Evolutionary conservation across 53 echinoderm and acorn worm genomes (phyloP), one percentile per base, ranked within the genome.

Genomic region (Holothuria leucospilota): DNA sequence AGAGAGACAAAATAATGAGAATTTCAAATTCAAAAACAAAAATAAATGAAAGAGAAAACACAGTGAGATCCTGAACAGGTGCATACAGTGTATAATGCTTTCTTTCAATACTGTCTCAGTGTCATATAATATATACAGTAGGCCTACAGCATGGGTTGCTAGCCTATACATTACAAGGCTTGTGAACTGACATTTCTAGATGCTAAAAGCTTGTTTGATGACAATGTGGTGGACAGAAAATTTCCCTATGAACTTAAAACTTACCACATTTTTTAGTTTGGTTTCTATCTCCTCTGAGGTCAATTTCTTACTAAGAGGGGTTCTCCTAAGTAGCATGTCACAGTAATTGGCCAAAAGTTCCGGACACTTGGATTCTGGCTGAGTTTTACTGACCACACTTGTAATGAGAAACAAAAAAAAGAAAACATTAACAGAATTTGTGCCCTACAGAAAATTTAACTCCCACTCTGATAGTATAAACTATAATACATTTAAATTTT

Each of bases 261-360:
- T 90, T 91, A 97, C 97, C 87, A 97, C 97, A 93, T 97, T 97
- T 86, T 90, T 91, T 6, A 97, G 92, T 79, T 97, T 97, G 77
- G 70, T 84, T 65, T 97, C 97, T 18, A 97, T 97, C 80, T 97
- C 97, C 24, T 97, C 97, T 1, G 97, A 97, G 0, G 95, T 97
- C 14, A 97, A 91, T 82, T 94, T 95, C 82, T 97, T 97, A 52
- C 97, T 97, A 42, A 97, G 93, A 56, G 93, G 93, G 20, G 97
- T 97, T 69, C 95, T 97, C 69, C 97, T 89, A 9, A 97, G 87
- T 20, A 97, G 88, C 86, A 97, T 91, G 74, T 97, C 97, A 62
- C 97, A 97, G 85, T 97, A 97, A 72, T 97, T 97, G 63, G 97
- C 97, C 58, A 97, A 86, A 61, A 97, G 92, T 84, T 97, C 97